phyloP scores from a whole-genome alignment of 2,113 vertebrate genomes.

The Tonatia bakeri region DNA sequence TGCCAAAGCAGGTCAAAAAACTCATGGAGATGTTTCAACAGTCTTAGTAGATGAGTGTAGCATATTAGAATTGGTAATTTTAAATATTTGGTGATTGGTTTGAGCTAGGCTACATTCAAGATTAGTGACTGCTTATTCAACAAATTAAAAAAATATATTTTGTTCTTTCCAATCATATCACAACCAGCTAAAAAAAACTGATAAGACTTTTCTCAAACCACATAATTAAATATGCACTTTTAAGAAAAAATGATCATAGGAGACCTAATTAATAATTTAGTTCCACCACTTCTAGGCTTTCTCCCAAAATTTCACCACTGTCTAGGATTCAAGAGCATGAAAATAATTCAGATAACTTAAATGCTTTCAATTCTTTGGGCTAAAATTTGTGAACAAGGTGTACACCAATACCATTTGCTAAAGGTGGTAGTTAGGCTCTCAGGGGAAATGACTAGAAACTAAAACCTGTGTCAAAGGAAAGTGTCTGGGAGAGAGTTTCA shows the following conservation, averaged over 20 bases:
- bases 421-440: background rate
- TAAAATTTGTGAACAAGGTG: background rate
- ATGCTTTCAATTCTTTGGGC: background rate
- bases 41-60: background rate
- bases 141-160: background rate
- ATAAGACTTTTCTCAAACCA: background rate
- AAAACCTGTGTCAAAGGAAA: constrained; percentile 1
- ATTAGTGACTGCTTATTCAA: background rate
- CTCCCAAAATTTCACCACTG: background rate
- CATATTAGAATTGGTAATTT: background rate
- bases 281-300: background rate
- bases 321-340: background rate
- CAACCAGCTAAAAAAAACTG: background rate
- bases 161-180: background rate
- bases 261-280: constrained; percentile 12
- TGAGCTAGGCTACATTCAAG: background rate
- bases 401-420: background rate
- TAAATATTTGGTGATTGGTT: background rate
- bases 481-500: background rate
- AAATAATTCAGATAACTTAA: background rate
- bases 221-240: background rate
- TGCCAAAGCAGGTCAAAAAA: constrained; percentile 3
- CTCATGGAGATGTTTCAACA: background rate
- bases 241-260: constrained; percentile 5
- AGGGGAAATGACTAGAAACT: background rate